Evolutionary conservation across 2,888 invertebrate genomes (phyloP).

Genomic region (Chloroclystis v-ata): DNA sequence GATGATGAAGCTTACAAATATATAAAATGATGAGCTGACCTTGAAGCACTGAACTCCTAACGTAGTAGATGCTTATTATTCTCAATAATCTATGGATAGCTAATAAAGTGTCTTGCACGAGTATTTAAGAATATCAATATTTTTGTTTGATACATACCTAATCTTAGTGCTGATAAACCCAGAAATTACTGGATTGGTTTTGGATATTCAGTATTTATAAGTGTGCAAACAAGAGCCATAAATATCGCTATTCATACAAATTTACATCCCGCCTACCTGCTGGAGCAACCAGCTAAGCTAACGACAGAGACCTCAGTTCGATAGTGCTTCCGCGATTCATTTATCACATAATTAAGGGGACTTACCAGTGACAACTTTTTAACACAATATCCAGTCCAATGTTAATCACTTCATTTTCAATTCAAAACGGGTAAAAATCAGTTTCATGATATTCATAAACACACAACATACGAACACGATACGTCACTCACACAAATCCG

Average conservation of each 20-base stretch:
- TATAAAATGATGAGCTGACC: too few species aligned
- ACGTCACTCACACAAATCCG: conserved; percentile 67
- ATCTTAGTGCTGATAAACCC: too few species aligned
- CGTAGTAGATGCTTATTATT: too few species aligned
- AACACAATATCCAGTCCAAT: conserved; percentile 37
- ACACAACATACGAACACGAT: conserved; percentile 66
- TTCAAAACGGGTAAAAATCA: conserved; percentile 39
- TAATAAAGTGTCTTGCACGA: too few species aligned
- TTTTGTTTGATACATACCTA: too few species aligned
- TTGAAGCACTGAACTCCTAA: too few species aligned
- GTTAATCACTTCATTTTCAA: conserved; percentile 57
- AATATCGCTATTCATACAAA: conserved; percentile 7
- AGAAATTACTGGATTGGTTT: too few species aligned
- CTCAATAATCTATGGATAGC: too few species aligned
- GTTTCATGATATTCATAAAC: conserved; percentile 59
- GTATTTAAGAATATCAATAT: too few species aligned
- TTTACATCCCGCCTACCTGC: conserved; percentile 53
- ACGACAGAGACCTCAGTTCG: conserved; percentile 47
- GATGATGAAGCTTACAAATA: too few species aligned
- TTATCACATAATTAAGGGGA: conserved; percentile 3
- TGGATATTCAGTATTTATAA: too few species aligned
- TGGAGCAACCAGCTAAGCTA: conserved; percentile 33
- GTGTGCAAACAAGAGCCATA: too few species aligned
- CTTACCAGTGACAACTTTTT: conserved; percentile 49
- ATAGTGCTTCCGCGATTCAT: conserved; percentile 13